These are phyloP conservation scores for Grammomys dolichurus DNA, from an alignment of 2,113 vertebrate species.

Conservation along the genomic window DNA sequence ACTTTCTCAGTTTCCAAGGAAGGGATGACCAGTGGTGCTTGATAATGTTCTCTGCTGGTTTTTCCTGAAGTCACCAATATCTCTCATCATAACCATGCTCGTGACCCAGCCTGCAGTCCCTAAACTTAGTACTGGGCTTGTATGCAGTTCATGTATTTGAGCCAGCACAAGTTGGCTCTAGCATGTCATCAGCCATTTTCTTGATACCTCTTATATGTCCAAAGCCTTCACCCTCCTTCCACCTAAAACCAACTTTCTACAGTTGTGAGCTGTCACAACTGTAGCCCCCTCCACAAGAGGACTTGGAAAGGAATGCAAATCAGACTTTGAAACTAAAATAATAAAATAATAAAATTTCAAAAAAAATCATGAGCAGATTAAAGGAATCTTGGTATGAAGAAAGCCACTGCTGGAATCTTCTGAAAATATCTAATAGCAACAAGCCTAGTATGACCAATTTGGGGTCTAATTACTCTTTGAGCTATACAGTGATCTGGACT, in stretches of 20 bases:
- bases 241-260: not conserved
- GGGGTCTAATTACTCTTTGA: not conserved
- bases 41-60: not conserved
- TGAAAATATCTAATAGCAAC: not conserved
- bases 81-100: not conserved
- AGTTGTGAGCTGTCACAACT: not conserved
- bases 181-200: not conserved
- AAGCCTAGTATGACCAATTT: not conserved
- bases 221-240: not conserved
- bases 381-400: not conserved
- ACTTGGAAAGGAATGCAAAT: slow-evolving; percentile 11
- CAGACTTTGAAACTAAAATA: slow-evolving; percentile 38
- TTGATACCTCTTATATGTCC: not conserved
- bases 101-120: not conserved
- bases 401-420: not conserved
- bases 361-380: not conserved
- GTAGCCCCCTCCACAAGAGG: not conserved
- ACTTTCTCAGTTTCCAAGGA: not conserved
- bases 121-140: not conserved
- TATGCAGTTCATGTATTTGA: not conserved
- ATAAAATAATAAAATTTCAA: slow-evolving; percentile 34
- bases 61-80: not conserved
- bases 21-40: not conserved
- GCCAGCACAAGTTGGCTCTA: not conserved
- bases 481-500: not conserved